Evolutionary conservation across 2,888 invertebrate genomes (phyloP).

Genomic region (Pristionchus japonicus): DNA sequence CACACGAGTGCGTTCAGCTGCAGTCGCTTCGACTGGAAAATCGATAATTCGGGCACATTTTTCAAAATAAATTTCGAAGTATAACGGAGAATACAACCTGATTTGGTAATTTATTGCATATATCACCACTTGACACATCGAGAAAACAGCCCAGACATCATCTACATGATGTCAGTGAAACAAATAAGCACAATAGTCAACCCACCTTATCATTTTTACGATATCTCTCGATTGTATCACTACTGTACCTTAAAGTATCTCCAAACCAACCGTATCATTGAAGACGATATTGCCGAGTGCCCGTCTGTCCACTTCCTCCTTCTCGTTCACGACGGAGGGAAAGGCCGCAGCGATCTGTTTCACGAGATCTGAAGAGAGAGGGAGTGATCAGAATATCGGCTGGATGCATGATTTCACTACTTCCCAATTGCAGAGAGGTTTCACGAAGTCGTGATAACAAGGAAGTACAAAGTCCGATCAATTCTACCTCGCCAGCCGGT

Average conservation of each 20-base stretch:
- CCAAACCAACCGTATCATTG: conserved; percentile 12
- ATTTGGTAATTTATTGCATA: no score
- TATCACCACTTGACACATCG: no score
- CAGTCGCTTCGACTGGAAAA: conserved; percentile 28
- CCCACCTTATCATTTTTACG: no score
- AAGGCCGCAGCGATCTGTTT: conserved; percentile 5
- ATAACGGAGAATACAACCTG: no score
- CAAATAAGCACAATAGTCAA: no score
- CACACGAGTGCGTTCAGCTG: conserved; percentile 34
- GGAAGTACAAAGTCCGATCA: no score
- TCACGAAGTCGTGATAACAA: background rate
- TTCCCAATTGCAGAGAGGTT: background rate
- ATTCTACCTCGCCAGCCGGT: no score
- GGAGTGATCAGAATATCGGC: background rate
- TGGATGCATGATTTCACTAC: no score
- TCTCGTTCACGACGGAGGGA: conserved; percentile 32
- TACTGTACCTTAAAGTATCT: no score
- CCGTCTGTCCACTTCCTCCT: conserved; percentile 44
- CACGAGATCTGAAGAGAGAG: conserved; percentile 26
- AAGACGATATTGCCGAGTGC: conserved; percentile 40
- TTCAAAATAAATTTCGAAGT: background rate
- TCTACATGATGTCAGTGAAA: no score
- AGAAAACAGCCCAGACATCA: no score
- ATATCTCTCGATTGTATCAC: no score
- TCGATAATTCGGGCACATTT: background rate